Evolutionary conservation across 1,140 invertebrate species (phyloP).

Genomic region (Samia ricini): DNA sequence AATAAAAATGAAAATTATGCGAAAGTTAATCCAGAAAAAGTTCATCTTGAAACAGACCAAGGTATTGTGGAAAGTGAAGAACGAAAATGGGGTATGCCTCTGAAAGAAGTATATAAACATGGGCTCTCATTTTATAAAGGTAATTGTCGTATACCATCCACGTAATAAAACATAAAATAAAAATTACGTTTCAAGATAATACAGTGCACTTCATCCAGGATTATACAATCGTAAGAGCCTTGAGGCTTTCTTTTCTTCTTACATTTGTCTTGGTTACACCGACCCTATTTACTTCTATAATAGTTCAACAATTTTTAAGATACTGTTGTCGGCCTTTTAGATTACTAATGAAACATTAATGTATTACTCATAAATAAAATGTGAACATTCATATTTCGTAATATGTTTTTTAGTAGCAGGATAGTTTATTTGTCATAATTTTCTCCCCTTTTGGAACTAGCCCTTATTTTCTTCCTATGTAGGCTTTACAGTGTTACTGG

Average conservation of each 20-base stretch:
- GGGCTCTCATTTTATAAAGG: constrained; percentile 94
- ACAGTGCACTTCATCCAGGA: neutral
- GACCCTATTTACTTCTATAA: neutral
- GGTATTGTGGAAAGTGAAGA: constrained; percentile 72
- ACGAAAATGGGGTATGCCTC: constrained; percentile 82
- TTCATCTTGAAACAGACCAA: constrained; percentile 71
- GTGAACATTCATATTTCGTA: too few species aligned
- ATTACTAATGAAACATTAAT: too few species aligned
- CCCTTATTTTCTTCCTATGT: too few species aligned
- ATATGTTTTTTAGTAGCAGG: too few species aligned
- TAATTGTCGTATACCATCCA: constrained; percentile 57
- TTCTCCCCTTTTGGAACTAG: too few species aligned
- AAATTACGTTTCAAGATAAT: neutral
- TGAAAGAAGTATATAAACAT: constrained; percentile 91
- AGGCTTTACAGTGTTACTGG: too few species aligned
- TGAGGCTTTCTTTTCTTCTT: neutral
- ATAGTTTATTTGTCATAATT: too few species aligned
- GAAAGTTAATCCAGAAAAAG: constrained; percentile 66
- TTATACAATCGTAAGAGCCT: neutral
- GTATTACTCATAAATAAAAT: too few species aligned
- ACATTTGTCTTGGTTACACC: neutral
- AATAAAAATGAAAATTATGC: constrained; percentile 42
- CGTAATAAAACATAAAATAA: neutral
- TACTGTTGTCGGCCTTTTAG: neutral
- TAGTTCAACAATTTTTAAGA: neutral